phyloP scores from a whole-genome alignment of 2,113 vertebrate species.

The Nerophis ophidion region DNA sequence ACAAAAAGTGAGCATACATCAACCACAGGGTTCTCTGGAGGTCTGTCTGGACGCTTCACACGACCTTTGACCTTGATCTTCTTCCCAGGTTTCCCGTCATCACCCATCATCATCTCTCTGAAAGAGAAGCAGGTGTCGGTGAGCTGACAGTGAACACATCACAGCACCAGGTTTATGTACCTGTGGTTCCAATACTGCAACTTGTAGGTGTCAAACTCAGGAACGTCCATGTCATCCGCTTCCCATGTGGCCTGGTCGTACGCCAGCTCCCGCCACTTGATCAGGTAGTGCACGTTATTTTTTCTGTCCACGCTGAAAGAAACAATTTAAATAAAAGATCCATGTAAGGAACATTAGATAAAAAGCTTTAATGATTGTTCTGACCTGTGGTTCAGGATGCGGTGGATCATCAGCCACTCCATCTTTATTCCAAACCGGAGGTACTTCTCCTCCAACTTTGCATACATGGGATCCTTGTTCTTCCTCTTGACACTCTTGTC shows the following conservation, averaged over 20 bases:
- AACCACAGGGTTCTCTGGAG: slow-evolving; percentile 90
- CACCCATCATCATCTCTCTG: slow-evolving; percentile 95
- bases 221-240: slow-evolving; percentile 88
- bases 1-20: slow-evolving; percentile 75
- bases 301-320: slow-evolving; percentile 86
- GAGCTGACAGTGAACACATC: background rate
- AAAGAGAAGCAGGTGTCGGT: background rate
- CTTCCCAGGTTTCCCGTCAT: slow-evolving; percentile 90
- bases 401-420: slow-evolving; percentile 97
- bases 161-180: slow-evolving; percentile 42
- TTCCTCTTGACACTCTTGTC: slow-evolving; percentile 89
- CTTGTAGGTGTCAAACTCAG: slow-evolving; percentile 85
- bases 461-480: slow-evolving; percentile 90
- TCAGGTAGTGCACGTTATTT: slow-evolving; percentile 91
- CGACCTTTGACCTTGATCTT: slow-evolving; percentile 88
- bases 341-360: background rate
- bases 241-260: slow-evolving; percentile 97
- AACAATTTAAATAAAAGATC: background rate
- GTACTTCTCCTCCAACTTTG: slow-evolving; percentile 90
- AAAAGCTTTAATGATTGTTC: background rate
- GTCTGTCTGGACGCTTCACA: slow-evolving; percentile 82
- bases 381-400: slow-evolving; percentile 94
- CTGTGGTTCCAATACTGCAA: slow-evolving; percentile 94
- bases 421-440: slow-evolving; percentile 95
- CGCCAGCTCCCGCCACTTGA: slow-evolving; percentile 90